Percentiles rank a stretch among this genome's conserved stretches.
Evolutionary conservation across 2,797 vertebrate genomes (phyloP).

Genomic region (Selene dorsalis): DNA sequence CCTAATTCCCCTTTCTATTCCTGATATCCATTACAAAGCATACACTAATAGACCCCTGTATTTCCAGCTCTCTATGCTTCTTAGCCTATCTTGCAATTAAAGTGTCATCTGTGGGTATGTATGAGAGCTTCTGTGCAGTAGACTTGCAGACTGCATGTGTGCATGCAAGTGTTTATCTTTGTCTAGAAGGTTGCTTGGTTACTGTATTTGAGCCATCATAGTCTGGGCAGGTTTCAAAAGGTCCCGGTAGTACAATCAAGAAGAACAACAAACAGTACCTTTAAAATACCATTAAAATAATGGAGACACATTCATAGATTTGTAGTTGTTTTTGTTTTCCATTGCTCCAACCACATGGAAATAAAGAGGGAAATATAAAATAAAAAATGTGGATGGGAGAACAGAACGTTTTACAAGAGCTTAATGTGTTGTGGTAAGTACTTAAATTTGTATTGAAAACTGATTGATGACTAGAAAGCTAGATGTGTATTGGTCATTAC

Average conservation of each 20-base stretch:
- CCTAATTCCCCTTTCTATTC: slow-evolving; percentile 72
- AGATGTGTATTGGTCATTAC: not conserved
- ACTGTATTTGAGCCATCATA: not conserved
- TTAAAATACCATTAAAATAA: not conserved
- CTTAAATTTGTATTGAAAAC: not conserved
- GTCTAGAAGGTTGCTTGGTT: not conserved
- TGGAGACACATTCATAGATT: not conserved
- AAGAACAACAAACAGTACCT: no score
- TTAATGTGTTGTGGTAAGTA: not conserved
- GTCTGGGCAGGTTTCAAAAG: not conserved
- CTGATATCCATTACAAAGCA: slow-evolving; percentile 78
- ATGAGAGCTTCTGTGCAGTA: slow-evolving; percentile 8
- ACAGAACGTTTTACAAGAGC: not conserved
- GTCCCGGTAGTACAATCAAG: not conserved
- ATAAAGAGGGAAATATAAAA: not conserved
- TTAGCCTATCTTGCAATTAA: slow-evolving; percentile 59
- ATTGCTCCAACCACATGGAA: not conserved
- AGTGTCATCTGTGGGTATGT: slow-evolving; percentile 44
- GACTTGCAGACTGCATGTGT: slow-evolving; percentile 1
- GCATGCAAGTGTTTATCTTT: not conserved
- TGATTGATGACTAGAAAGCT: not conserved
- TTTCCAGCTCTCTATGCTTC: slow-evolving; percentile 56
- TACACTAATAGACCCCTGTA: slow-evolving; percentile 64
- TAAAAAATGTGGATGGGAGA: not conserved
- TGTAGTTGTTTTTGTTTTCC: not conserved